Percentiles rank a stretch among this genome's conserved stretches.
These are phyloP conservation scores for Atta colombica DNA, from an alignment of 1,140 invertebrate species.

Conservation along the genomic window DNA sequence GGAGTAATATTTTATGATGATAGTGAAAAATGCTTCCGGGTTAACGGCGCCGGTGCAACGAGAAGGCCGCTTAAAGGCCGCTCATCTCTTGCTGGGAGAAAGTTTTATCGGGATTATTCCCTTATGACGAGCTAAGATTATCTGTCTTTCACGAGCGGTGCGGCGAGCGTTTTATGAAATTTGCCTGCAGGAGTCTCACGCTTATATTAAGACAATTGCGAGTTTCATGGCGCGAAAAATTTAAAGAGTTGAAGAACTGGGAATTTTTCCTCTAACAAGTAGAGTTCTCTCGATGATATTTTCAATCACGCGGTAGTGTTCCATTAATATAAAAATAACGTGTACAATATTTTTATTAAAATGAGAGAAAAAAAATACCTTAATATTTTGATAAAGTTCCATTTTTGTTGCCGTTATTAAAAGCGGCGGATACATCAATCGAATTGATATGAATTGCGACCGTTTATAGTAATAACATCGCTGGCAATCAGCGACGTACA, in stretches of 20 bases:
- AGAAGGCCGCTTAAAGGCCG: conserved; percentile 46
- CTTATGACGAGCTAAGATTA: conserved; percentile 53
- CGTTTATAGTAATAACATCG: conserved; percentile 31
- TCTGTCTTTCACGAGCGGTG: conserved; percentile 36
- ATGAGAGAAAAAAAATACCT: neutral
- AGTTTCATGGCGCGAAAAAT: conserved; percentile 8
- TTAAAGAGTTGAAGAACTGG: conserved; percentile 12
- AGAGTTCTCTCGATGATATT: neutral
- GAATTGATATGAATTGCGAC: conserved; percentile 11
- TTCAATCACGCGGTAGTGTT: neutral
- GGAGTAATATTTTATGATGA: conserved; percentile 63
- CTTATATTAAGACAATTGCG: conserved; percentile 7
- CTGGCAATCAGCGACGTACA: conserved; percentile 14
- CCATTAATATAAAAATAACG: neutral
- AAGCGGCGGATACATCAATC: conserved; percentile 10
- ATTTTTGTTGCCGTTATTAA: neutral
- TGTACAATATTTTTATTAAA: neutral
- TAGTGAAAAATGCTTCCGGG: conserved; percentile 59
- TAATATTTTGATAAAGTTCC: neutral
- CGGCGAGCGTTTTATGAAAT: conserved; percentile 47
- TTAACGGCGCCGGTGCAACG: conserved; percentile 35
- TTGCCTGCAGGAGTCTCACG: conserved; percentile 13
- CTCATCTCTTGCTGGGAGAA: conserved; percentile 31
- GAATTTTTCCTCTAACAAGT: neutral
- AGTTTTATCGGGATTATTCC: conserved; percentile 63